Percentiles rank a stretch among this genome's conserved stretches.
phyloP scores from a whole-genome alignment of 2,113 vertebrate genomes.

The Anarrhichthys ocellatus region DNA sequence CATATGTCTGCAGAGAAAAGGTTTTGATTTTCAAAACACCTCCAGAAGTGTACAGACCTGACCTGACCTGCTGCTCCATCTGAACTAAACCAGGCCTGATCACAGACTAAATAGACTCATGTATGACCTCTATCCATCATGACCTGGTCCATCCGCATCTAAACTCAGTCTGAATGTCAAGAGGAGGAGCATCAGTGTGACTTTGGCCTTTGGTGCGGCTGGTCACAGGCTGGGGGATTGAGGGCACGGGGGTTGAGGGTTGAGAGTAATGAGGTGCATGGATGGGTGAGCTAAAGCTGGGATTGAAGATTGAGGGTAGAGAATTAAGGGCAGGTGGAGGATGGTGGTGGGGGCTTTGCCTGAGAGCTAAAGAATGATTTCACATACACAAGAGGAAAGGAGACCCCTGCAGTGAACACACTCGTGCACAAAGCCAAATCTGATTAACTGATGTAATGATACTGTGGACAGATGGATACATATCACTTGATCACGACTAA shows the following conservation, averaged over 20 bases:
- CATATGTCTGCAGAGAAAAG: background rate
- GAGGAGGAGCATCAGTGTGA: conserved; percentile 2
- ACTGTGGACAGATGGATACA: background rate
- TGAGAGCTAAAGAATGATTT: conserved; percentile 24
- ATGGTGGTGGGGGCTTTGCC: background rate
- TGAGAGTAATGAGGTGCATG: conserved; percentile 45
- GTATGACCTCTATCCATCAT: background rate
- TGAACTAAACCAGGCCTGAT: background rate
- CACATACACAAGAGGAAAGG: background rate
- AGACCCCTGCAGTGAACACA: background rate
- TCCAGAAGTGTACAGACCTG: no score
- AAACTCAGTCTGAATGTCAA: conserved; percentile 6
- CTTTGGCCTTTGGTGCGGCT: conserved; percentile 1
- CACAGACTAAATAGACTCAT: background rate
- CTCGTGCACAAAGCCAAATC: background rate
- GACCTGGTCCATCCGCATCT: background rate
- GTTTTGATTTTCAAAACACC: background rate
- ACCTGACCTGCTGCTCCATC: background rate
- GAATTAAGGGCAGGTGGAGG: conserved; percentile 56
- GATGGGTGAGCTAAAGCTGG: conserved; percentile 49
- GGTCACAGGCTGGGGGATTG: conserved; percentile 37
- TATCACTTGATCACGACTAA: background rate
- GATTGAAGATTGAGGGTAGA: conserved; percentile 53
- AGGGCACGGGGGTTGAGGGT: conserved; percentile 50
- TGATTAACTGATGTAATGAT: conserved; percentile 16